Conservation (phyloP, 2,888 invertebrate genomes). For the Actias luna region DNA sequence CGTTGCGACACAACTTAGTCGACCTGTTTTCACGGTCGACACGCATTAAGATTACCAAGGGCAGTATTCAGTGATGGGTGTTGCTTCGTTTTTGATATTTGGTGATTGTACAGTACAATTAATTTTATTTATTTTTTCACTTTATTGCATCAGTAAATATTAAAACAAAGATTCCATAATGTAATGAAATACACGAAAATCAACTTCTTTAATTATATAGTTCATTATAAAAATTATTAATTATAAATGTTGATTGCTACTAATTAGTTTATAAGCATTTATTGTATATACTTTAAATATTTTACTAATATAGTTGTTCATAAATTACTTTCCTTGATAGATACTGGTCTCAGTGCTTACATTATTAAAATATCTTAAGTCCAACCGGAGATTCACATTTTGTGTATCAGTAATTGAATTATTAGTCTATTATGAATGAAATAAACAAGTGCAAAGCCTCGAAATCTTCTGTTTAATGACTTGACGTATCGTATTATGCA, state of each 20-base stretch:
- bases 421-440: background rate
- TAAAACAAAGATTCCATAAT: background rate
- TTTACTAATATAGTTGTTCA: background rate
- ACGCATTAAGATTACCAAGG: slow-evolving; percentile 3
- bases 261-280: background rate
- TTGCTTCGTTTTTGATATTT: background rate
- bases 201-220: background rate
- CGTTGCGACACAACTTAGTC: background rate
- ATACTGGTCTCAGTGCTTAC: background rate
- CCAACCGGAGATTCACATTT: background rate
- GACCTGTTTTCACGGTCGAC: background rate
- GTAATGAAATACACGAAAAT: background rate
- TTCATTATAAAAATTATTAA: background rate
- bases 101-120: too few species aligned
- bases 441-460: background rate
- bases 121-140: too few species aligned
- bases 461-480: background rate
- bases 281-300: background rate
- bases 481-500: slow-evolving; percentile 43
- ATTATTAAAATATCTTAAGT: background rate
- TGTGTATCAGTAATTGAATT: background rate
- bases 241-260: background rate
- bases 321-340: background rate
- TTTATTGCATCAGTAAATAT: background rate
- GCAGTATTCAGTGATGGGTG: background rate